Percentiles rank a stretch among this genome's conserved stretches.
Conservation (phyloP, 2,797 vertebrate genomes). For the Falco biarmicus region DNA sequence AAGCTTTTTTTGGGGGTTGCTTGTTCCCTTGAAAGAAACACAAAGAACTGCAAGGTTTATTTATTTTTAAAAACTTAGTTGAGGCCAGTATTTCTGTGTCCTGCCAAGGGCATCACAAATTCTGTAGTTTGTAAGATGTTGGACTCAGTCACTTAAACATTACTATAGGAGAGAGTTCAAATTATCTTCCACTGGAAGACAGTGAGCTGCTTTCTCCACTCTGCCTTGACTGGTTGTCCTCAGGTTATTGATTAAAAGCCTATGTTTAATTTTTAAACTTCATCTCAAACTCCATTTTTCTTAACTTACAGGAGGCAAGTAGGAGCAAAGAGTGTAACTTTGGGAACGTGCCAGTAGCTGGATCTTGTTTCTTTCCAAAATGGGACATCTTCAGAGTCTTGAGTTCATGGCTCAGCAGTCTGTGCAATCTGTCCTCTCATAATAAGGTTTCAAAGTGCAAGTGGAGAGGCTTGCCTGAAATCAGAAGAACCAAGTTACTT, state of each 20-base stretch:
- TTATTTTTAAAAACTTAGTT: neutral
- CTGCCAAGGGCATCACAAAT: neutral
- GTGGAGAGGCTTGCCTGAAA: conserved; percentile 61
- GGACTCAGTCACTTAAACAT: neutral
- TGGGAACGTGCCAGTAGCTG: neutral
- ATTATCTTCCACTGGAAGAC: neutral
- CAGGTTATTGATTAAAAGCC: neutral
- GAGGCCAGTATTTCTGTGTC: neutral
- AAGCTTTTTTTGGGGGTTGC: neutral
- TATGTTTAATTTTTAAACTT: neutral
- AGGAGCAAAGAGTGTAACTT: conserved; percentile 10
- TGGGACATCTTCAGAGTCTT: conserved; percentile 36
- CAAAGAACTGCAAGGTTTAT: neutral
- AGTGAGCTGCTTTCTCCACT: neutral
- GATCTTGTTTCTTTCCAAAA: conserved; percentile 52
- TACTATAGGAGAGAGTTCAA: neutral
- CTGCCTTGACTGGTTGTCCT: neutral
- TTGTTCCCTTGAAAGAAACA: neutral
- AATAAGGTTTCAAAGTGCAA: conserved; percentile 55
- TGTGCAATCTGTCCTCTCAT: conserved; percentile 48
- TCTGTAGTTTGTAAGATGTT: neutral
- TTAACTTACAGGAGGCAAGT: conserved; percentile 43
- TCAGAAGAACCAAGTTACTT: neutral
- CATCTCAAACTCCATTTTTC: neutral
- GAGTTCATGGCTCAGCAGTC: neutral